These are phyloP conservation scores for Rhagium mordax DNA, from an alignment of 2,888 invertebrate genomes.

Conservation along the genomic window DNA sequence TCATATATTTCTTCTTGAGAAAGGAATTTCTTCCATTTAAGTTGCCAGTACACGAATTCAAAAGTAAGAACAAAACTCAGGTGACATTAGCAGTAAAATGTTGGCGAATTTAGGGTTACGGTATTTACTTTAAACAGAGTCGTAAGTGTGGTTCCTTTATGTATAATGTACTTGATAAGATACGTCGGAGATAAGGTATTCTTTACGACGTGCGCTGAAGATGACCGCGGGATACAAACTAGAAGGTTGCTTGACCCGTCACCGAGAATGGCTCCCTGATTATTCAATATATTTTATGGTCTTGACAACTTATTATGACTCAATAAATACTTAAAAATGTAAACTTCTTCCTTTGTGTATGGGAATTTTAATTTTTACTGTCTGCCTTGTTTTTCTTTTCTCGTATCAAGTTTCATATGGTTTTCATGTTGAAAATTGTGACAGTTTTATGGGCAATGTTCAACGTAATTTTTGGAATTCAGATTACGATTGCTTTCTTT, in stretches of 20 bases:
- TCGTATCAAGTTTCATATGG: slow-evolving; percentile 53
- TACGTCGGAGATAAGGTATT: slow-evolving; percentile 38
- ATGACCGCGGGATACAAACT: slow-evolving; percentile 35
- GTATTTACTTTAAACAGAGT: slow-evolving; percentile 35
- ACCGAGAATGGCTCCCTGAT: slow-evolving; percentile 65
- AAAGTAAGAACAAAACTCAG: slow-evolving; percentile 28
- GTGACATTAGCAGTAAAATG: slow-evolving; percentile 38
- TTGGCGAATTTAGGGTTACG: slow-evolving; percentile 35
- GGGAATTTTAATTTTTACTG: slow-evolving; percentile 65
- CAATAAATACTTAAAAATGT: slow-evolving; percentile 68
- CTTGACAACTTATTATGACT: slow-evolving; percentile 69
- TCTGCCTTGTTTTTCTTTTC: slow-evolving; percentile 46
- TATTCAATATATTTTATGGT: slow-evolving; percentile 67
- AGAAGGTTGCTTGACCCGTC: slow-evolving; percentile 57
- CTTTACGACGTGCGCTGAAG: slow-evolving; percentile 38
- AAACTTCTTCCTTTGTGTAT: slow-evolving; percentile 59
- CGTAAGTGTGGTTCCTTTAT: slow-evolving; percentile 34
- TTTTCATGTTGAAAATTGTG: slow-evolving; percentile 52
- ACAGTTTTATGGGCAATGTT: slow-evolving; percentile 45
- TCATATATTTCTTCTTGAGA: slow-evolving; percentile 30
- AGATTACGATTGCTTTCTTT: background rate
- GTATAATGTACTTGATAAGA: slow-evolving; percentile 44
- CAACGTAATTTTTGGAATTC: background rate
- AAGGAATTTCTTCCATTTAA: slow-evolving; percentile 38
- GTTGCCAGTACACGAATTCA: slow-evolving; percentile 36